Conservation (phyloP, 2,888 invertebrate species). For the Amitus sp. region DNA sequence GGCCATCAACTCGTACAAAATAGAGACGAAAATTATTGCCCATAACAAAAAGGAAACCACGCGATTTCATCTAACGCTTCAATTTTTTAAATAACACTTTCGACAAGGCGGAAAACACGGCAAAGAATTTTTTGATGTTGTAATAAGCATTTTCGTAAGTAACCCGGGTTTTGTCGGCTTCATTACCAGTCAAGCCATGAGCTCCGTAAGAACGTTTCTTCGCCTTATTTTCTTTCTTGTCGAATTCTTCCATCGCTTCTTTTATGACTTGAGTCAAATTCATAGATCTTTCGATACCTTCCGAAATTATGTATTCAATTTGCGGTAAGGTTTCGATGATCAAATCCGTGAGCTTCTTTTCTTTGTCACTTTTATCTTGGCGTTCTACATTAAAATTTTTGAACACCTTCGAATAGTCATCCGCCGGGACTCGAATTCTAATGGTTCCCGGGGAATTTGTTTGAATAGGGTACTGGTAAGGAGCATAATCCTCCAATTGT, state of each 20-base stretch:
- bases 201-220: slow-evolving; percentile 11
- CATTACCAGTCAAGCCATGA: background rate
- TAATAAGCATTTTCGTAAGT: slow-evolving; percentile 41
- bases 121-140: slow-evolving; percentile 50
- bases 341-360: slow-evolving; percentile 37
- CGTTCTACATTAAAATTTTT: slow-evolving; percentile 8
- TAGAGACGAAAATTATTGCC: too few relatives aligned
- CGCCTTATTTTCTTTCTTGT: slow-evolving; percentile 34
- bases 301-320: slow-evolving; percentile 44
- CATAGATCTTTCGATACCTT: slow-evolving; percentile 43
- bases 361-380: slow-evolving; percentile 14
- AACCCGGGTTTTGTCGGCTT: slow-evolving; percentile 13
- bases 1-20: too few relatives aligned
- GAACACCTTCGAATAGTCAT: slow-evolving; percentile 1
- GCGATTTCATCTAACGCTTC: slow-evolving; percentile 10
- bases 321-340: slow-evolving; percentile 47
- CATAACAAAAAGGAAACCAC: background rate
- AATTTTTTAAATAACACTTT: slow-evolving; percentile 34
- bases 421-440: background rate
- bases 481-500: slow-evolving; percentile 2
- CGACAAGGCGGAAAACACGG: slow-evolving; percentile 43
- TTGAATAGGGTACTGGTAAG: slow-evolving; percentile 9
- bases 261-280: slow-evolving; percentile 48
- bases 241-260: slow-evolving; percentile 46
- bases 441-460: slow-evolving; percentile 2